These are phyloP conservation scores for Drosophila yooni DNA, from an alignment of 2,888 invertebrate species.

Conservation along the genomic window DNA sequence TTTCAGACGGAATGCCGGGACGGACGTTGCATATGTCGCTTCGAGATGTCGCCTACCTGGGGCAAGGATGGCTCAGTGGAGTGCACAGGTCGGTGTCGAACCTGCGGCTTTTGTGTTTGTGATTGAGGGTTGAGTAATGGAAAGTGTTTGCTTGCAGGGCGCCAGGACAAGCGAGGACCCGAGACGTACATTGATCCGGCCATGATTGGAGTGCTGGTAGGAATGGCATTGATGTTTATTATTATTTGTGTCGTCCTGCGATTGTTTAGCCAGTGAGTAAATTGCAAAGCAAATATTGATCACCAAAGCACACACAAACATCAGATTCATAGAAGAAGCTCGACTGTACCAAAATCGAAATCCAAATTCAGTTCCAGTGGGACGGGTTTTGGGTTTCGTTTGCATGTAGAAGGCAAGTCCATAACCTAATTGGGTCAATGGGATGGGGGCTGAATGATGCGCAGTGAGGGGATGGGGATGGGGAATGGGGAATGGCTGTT, in stretches of 20 bases:
- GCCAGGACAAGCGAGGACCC: constrained; percentile 88
- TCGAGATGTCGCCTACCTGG: constrained; percentile 90
- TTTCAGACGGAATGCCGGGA: constrained; percentile 92
- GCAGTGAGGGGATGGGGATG: constrained; percentile 7
- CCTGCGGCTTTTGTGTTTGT: constrained; percentile 6
- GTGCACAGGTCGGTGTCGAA: constrained; percentile 89
- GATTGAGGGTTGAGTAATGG: constrained; percentile 25
- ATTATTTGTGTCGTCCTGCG: constrained; percentile 96
- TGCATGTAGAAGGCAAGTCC: neutral
- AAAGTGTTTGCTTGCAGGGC: constrained; percentile 67
- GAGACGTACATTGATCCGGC: constrained; percentile 92
- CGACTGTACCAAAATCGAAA: constrained; percentile 1
- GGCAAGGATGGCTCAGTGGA: constrained; percentile 90
- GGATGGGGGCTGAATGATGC: constrained; percentile 6
- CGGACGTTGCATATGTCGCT: constrained; percentile 91
- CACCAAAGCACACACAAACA: constrained; percentile 35
- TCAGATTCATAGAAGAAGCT: neutral
- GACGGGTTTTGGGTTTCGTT: neutral
- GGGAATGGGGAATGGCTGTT: constrained; percentile 18
- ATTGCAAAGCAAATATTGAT: constrained; percentile 73
- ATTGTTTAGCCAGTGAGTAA: constrained; percentile 94
- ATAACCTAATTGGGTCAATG: constrained; percentile 64
- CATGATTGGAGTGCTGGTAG: constrained; percentile 95
- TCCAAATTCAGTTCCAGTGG: neutral
- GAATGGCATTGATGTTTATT: constrained; percentile 96